These are phyloP conservation scores for Cepaea hortensis DNA, from an alignment of 2,888 invertebrate genomes.

Conservation along the genomic window DNA sequence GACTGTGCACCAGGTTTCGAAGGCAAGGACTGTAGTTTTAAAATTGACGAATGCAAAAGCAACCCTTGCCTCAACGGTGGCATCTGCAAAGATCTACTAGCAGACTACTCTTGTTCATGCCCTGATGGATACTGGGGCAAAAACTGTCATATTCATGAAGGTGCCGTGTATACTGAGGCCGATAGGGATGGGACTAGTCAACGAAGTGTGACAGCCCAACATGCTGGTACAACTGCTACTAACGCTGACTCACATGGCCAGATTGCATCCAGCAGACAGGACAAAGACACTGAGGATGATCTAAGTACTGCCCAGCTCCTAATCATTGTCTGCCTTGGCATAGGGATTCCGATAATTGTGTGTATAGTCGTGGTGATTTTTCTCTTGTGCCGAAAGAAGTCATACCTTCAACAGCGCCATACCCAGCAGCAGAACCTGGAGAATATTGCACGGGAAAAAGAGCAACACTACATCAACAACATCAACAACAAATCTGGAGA, in stretches of 20 bases:
- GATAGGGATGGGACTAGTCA: not conserved
- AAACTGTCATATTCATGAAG: slow-evolving; percentile 61
- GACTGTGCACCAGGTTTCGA: slow-evolving; percentile 93
- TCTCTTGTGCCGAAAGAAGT: slow-evolving; percentile 84
- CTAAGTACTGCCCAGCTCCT: slow-evolving; percentile 85
- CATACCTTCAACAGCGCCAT: slow-evolving; percentile 50
- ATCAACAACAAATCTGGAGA: slow-evolving; percentile 74
- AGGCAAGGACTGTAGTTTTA: slow-evolving; percentile 92
- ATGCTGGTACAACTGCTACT: slow-evolving; percentile 12
- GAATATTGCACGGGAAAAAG: slow-evolving; percentile 91
- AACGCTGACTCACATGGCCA: slow-evolving; percentile 36
- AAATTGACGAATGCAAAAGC: slow-evolving; percentile 86
- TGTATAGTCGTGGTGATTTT: slow-evolving; percentile 70
- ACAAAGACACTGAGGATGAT: slow-evolving; percentile 45
- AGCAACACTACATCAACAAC: slow-evolving; percentile 87
- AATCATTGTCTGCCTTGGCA: slow-evolving; percentile 88
- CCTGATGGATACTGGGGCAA: slow-evolving; percentile 67
- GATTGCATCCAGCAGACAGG: slow-evolving; percentile 27
- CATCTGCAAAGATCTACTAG: slow-evolving; percentile 81
- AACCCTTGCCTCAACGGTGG: slow-evolving; percentile 92
- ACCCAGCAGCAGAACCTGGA: slow-evolving; percentile 80
- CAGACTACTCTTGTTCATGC: slow-evolving; percentile 80
- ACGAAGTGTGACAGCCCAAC: not conserved
- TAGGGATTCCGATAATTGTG: slow-evolving; percentile 87
- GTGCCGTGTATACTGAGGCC: slow-evolving; percentile 36